These are phyloP conservation scores for Caradrina clavipalpis DNA, from an alignment of 2,888 invertebrate genomes.

Conservation along the genomic window DNA sequence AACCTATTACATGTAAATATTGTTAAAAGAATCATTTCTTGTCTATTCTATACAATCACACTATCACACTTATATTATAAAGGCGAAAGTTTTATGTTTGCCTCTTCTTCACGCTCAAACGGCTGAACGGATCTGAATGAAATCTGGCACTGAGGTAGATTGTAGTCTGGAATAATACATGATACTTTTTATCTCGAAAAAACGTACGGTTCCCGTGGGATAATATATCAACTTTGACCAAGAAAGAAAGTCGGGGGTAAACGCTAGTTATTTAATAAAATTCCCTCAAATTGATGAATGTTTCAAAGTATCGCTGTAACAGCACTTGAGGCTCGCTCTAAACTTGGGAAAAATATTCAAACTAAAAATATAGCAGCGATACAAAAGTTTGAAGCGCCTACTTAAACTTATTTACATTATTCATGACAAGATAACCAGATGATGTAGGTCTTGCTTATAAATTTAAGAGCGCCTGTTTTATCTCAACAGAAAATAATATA, in stretches of 20 bases:
- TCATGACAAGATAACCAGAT: conserved; percentile 27
- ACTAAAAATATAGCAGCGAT: conserved; percentile 5
- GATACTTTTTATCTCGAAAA: too few species aligned
- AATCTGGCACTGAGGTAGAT: too few species aligned
- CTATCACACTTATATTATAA: too few species aligned
- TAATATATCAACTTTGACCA: too few species aligned
- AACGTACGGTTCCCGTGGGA: too few species aligned
- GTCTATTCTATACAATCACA: background rate
- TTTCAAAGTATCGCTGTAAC: conserved; percentile 16
- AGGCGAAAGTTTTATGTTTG: too few species aligned
- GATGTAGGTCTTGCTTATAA: conserved; percentile 7
- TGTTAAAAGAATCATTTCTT: background rate
- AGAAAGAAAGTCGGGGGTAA: too few species aligned
- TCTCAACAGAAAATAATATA: conserved; percentile 1
- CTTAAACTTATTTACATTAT: conserved; percentile 42
- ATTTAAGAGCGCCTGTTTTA: background rate
- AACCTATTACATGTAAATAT: background rate
- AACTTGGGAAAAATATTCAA: conserved; percentile 14
- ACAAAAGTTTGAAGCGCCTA: conserved; percentile 28
- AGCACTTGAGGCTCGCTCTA: background rate
- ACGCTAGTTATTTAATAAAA: background rate
- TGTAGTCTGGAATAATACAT: too few species aligned
- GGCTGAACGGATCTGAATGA: too few species aligned
- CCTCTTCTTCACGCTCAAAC: too few species aligned
- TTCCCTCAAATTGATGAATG: background rate